Conservation (phyloP, 2,888 invertebrate species). For the Dryococelus australis region DNA sequence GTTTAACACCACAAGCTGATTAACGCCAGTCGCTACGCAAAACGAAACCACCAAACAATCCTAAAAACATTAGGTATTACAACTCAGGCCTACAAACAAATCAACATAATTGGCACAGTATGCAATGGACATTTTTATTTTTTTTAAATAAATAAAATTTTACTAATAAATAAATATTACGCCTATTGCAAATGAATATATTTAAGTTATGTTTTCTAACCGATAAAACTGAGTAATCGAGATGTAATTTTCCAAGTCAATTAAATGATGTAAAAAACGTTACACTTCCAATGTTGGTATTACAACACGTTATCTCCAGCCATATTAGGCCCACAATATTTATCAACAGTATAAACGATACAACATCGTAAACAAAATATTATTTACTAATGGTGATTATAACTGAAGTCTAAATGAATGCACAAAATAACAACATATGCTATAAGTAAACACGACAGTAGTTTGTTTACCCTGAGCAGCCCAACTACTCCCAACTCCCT, state of each 20-base stretch:
- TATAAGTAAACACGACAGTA: conserved; percentile 40
- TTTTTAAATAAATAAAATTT: not conserved
- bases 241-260: not conserved
- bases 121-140: not conserved
- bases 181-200: not conserved
- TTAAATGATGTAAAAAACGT: conserved; percentile 19
- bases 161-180: not conserved
- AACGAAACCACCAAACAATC: not conserved
- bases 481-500: conserved; percentile 46
- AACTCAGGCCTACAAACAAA: not conserved
- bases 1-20: too few species aligned
- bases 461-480: conserved; percentile 47
- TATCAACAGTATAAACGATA: conserved; percentile 41
- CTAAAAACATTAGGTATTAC: not conserved
- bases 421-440: conserved; percentile 28
- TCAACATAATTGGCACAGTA: not conserved
- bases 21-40: not conserved
- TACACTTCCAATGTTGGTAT: conserved; percentile 41
- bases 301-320: conserved; percentile 39
- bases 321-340: conserved; percentile 44
- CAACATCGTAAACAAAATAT: not conserved
- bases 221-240: not conserved
- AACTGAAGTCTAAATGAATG: not conserved
- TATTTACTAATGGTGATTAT: not conserved
- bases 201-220: not conserved